These are phyloP conservation scores for Pollenia amentaria DNA, from an alignment of 2,888 invertebrate genomes.

Conservation along the genomic window DNA sequence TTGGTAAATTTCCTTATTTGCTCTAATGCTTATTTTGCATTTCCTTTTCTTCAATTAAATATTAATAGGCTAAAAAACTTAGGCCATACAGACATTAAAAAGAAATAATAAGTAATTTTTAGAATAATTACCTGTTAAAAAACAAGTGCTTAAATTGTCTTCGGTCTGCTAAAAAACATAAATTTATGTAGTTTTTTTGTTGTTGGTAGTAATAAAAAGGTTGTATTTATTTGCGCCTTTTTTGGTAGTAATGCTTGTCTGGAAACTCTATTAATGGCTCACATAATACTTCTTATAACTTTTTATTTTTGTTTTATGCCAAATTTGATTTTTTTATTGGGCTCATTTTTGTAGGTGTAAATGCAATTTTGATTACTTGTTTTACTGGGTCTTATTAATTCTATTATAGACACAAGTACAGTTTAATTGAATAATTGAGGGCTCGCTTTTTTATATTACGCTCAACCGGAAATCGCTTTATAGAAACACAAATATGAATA, in stretches of 20 bases:
- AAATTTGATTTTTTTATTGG: constrained; percentile 18
- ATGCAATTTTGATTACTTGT: constrained; percentile 59
- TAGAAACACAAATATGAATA: not conserved
- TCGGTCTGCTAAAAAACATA: not conserved
- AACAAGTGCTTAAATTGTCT: constrained; percentile 5
- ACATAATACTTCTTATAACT: not conserved
- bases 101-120: not conserved
- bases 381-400: constrained; percentile 31
- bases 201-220: not conserved
- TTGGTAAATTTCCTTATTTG: constrained; percentile 31
- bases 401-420: constrained; percentile 2
- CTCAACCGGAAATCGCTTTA: constrained; percentile 52
- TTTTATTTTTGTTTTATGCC: not conserved
- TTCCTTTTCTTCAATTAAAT: constrained; percentile 14
- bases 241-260: constrained; percentile 42
- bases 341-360: constrained; percentile 46
- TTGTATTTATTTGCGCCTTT: constrained; percentile 34
- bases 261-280: constrained; percentile 57
- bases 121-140: not conserved
- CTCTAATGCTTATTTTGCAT: constrained; percentile 29
- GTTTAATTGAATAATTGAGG: constrained; percentile 28
- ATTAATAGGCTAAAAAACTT: constrained; percentile 9
- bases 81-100: constrained; percentile 14
- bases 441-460: not conserved
- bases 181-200: not conserved